A percentile compares a stretch with the other conserved stretches of the same genome.
Evolutionary conservation across 2,113 vertebrate species (phyloP).

Genomic region (Willisornis vidua): DNA sequence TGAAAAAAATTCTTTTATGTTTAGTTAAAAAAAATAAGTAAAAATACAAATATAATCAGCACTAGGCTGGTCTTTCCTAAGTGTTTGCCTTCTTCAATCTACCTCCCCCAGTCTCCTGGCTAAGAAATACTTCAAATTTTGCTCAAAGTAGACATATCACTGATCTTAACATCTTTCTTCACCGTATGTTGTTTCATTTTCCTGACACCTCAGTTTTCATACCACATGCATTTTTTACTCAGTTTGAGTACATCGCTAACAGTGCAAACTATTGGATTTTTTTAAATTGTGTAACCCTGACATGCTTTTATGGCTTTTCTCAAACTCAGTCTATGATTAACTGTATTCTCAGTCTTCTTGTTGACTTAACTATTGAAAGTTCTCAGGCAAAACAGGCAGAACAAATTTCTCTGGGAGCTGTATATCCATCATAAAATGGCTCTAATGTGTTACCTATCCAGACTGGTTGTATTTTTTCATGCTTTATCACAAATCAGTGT

Average conservation of each 20-base stretch:
- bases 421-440: slow-evolving; percentile 4
- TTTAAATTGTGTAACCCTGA: neutral
- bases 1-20: neutral
- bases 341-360: neutral
- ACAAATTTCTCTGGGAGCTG: slow-evolving; percentile 23
- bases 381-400: neutral
- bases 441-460: neutral
- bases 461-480: slow-evolving; percentile 27
- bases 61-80: neutral
- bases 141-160: neutral
- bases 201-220: neutral
- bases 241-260: neutral
- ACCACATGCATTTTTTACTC: neutral
- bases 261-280: neutral
- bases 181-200: neutral
- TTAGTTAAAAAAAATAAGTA: neutral
- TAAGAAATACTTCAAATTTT: neutral
- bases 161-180: neutral
- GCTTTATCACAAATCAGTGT: slow-evolving; percentile 20
- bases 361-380: slow-evolving; percentile 12
- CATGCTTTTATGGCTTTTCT: neutral
- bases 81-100: neutral
- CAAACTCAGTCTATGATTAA: neutral
- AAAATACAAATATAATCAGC: neutral
- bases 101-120: neutral